A percentile compares a stretch with the other conserved stretches of the same genome.
Conservation (phyloP, 2,113 vertebrate genomes). For the Ciconia stormi region DNA sequence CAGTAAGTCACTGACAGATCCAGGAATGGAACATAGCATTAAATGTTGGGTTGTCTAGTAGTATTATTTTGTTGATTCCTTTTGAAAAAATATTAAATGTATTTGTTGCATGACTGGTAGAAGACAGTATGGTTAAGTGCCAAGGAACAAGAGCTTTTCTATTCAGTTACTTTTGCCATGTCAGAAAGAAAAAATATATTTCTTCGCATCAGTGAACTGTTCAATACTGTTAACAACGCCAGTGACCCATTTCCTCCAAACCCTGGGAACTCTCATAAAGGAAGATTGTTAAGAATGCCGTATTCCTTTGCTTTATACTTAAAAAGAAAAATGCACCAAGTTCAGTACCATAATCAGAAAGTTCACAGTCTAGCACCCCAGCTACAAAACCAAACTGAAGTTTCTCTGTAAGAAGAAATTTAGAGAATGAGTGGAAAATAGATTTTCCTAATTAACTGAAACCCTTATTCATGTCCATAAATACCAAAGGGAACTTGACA, state of each 20-base stretch:
- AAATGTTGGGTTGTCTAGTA: not conserved
- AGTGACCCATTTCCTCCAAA: conserved; percentile 27
- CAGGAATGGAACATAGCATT: not conserved
- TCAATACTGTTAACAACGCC: conserved; percentile 12
- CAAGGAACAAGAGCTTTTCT: conserved; percentile 22
- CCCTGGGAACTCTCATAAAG: not conserved
- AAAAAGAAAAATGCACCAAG: not conserved
- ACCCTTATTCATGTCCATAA: not conserved
- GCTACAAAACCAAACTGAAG: not conserved
- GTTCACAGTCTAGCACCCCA: not conserved
- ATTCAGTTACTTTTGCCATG: not conserved
- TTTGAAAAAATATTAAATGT: not conserved
- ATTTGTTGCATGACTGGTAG: conserved; percentile 44
- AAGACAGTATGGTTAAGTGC: conserved; percentile 21
- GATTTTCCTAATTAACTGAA: not conserved
- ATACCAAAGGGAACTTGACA: not conserved
- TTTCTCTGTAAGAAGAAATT: not conserved
- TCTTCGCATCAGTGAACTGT: not conserved
- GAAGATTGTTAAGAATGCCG: not conserved
- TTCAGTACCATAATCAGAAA: not conserved
- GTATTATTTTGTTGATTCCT: not conserved
- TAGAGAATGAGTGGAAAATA: not conserved
- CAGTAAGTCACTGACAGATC: not conserved
- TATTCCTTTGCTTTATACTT: not conserved
- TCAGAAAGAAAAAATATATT: conserved; percentile 29